Base-by-base conservation (phyloP, 2,113 vertebrate genomes). In the Circaetus gallicus region DNA sequence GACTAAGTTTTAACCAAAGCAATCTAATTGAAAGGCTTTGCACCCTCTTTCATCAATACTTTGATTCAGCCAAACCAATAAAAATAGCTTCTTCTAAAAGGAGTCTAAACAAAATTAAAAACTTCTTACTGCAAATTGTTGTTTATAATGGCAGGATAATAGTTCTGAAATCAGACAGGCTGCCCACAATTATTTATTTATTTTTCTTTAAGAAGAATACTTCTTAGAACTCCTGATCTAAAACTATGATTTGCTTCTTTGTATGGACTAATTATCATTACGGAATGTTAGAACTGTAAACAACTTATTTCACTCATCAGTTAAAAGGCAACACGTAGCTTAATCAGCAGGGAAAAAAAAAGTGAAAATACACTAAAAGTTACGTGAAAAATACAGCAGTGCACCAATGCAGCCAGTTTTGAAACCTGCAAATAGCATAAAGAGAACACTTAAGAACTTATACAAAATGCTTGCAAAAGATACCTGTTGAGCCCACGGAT, bases 21-120 rank as follows among this genome's bases (percentile, higher is more conserved):
- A 86, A 85, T 66, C 76, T 59, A 97, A 95, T 9, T 90, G 85
- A 94, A 95, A 86, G 49, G 83, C 63, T 93, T 92, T 77, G 83
- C 63, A 92, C 36, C 6, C 36, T 94, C 82, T 90, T 90, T 65
- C 79, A 93, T 93, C 89, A 84, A 74, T 49, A 55, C 83, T 86
- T 82, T 89, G 72, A 93, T 91, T 95, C 31, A 67, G 63, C 9
- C 76, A 89, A 92, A 78, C 20, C 19, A 78, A 89, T 52, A 63
- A 71, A 90, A 92, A 74, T 9, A 89, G 56, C 59, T 81, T 26
- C 31, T 90, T 89, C 80, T 84, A 59, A 93, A 93, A 86, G n/a
- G 16, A 86, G 25, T 10, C 18, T 40, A 80, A 89, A 53, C 47
- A 87, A 91, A 96, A 66, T 10, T 22, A 81, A 83, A 67, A 25